These are phyloP conservation scores for Branchellion lobata DNA, from an alignment of 2,888 invertebrate genomes.

Conservation along the genomic window DNA sequence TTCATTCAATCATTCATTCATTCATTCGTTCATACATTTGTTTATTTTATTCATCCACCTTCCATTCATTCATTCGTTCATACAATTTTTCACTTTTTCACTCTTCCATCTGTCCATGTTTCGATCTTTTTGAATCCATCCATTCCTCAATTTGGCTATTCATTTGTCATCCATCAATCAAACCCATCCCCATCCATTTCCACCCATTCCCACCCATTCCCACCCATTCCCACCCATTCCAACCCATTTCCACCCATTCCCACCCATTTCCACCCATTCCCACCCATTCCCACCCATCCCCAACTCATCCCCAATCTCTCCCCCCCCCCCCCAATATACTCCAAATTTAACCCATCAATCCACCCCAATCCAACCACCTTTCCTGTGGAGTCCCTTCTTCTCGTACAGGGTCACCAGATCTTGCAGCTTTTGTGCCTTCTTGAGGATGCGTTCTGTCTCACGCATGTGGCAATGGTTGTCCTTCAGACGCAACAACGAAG, in stretches of 20 bases:
- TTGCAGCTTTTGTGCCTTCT: conserved; percentile 81
- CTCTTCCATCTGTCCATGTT: not conserved
- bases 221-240: not conserved
- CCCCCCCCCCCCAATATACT: not conserved
- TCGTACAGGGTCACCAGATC: conserved; percentile 94
- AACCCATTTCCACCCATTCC: not conserved
- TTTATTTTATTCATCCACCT: too few species aligned
- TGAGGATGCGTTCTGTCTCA: conserved; percentile 85
- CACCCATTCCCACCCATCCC: not conserved
- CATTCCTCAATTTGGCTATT: not conserved
- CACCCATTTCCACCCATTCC: not conserved
- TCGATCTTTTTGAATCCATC: not conserved
- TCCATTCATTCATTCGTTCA: too few species aligned
- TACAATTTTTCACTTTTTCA: too few species aligned
- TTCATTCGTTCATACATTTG: too few species aligned
- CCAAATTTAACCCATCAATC: too few species aligned
- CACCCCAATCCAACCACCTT: conserved; percentile 61
- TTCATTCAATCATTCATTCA: conserved; percentile 31
- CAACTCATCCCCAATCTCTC: not conserved
- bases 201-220: not conserved
- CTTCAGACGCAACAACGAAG: conserved; percentile 80
- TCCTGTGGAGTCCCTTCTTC: conserved; percentile 85
- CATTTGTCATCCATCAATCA: not conserved
- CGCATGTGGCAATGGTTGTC: conserved; percentile 85
- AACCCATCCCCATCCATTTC: not conserved